Evolutionary conservation across 2,888 invertebrate genomes (phyloP), one percentile per base, ranked within the genome.

Genomic region (Epirrita christyi): DNA sequence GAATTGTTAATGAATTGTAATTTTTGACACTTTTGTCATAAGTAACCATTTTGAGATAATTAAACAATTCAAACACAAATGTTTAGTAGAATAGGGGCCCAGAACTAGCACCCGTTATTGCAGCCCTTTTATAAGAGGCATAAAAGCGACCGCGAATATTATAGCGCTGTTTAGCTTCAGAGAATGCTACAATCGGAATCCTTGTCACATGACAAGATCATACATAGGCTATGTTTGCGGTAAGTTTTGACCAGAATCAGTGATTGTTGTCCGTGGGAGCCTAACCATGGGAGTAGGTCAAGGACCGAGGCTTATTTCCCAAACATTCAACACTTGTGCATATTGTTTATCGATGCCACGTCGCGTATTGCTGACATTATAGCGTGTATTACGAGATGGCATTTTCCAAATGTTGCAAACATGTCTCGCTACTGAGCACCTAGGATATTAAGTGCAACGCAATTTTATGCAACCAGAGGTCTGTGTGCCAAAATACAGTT

Each of bases 261-360:
- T 69, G 75, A 85, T 86, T 86, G 82, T 85, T 72, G 70, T 75
- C 72, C 80, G 86, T 85, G 85, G 75, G 84, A 85, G 72, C 70
- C 49, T 56, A 69, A 59, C 66, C 41, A 59, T 61, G 55, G 61
- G 68, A 81, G 77, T 81, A 63, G 82, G 86, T 81, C 85, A 86
- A 85, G 86, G 86, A 75, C 78, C 70, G 40, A 41, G 48, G 41
- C 53, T 67, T 45, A 70, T 72, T 85, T 85, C 85, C 80, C 85
- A 84, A 62, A 66, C 55, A 54, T 64, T 63, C 54, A 57, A 55
- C 38, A 59, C 34, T 52, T 15, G 40, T 53, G 45, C 45, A 32
- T 9, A 21, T 50, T 41, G 15, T 4, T 6, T 45, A 49, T 41
- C 37, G 48, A 48, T 47, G 48, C 52, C 45, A 10, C 49, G 40